Conservation (phyloP, 2,797 vertebrate species). For the Glossophaga mutica region DNA sequence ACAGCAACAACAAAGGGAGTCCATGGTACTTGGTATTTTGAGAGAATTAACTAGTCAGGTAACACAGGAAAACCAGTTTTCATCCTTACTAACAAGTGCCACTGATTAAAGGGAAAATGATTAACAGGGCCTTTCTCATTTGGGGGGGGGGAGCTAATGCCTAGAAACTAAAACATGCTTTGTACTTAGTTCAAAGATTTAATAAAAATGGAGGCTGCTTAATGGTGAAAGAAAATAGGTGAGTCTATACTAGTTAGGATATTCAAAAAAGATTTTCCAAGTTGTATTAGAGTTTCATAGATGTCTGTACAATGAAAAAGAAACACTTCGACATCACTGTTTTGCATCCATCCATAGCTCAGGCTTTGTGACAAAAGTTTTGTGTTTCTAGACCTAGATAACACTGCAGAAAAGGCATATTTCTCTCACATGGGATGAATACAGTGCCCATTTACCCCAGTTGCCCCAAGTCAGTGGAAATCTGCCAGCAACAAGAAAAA, state of each 20-base stretch:
- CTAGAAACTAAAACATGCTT: slow-evolving; percentile 23
- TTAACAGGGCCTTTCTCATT: not conserved
- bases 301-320: not conserved
- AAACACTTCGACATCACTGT: not conserved
- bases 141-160: not conserved
- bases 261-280: not conserved
- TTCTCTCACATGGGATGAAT: not conserved
- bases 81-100: not conserved
- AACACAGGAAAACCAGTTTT: slow-evolving; percentile 38
- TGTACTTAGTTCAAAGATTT: slow-evolving; percentile 29
- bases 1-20: not conserved
- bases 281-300: not conserved
- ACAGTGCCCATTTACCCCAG: too few species aligned
- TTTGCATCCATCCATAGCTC: not conserved
- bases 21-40: slow-evolving; percentile 3
- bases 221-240: not conserved
- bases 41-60: slow-evolving; percentile 12
- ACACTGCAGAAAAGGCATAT: not conserved
- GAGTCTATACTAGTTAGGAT: not conserved
- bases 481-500: not conserved
- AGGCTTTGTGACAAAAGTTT: not conserved
- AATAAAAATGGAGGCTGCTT: not conserved
- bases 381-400: not conserved
- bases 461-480: not conserved
- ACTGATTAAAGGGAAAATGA: slow-evolving; percentile 43